Percentiles rank a stretch among this genome's conserved stretches.
Conservation (phyloP, 2,797 vertebrate species). For the Aselliscus stoliczkanus region DNA sequence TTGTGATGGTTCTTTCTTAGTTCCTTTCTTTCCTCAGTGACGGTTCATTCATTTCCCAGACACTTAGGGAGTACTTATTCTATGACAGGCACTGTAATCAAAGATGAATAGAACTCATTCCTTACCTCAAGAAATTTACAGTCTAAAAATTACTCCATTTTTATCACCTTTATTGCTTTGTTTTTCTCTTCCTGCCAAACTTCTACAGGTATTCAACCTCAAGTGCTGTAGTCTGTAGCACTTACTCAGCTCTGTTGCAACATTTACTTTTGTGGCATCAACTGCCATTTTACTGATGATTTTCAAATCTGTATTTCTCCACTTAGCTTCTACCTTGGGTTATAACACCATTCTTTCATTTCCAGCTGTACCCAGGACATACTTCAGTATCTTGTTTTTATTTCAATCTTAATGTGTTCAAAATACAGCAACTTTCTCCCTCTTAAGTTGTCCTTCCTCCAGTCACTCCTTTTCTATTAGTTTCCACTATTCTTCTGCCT, state of each 20-base stretch:
- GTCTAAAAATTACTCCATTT: not conserved
- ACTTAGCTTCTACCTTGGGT: not conserved
- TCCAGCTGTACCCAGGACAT: not conserved
- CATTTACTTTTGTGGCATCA: not conserved
- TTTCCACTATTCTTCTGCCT: not conserved
- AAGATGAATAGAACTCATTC: not conserved
- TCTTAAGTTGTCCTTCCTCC: not conserved
- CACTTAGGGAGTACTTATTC: not conserved
- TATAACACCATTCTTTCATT: not conserved
- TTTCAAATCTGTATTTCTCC: not conserved
- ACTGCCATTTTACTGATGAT: not conserved
- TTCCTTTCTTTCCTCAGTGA: not conserved
- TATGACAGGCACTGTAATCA: not conserved
- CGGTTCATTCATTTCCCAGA: not conserved
- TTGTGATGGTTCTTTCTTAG: not conserved
- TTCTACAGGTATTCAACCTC: not conserved
- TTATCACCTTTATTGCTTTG: not conserved
- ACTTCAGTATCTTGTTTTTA: not conserved
- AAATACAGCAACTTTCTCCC: not conserved
- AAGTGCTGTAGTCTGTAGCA: not conserved
- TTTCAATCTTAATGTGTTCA: not conserved
- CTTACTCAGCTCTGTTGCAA: not conserved
- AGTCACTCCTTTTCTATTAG: not conserved
- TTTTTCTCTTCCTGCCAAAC: not conserved
- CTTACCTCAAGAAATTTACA: not conserved